Conservation (phyloP, 2,113 vertebrate genomes). For the Siniperca chuatsi region DNA sequence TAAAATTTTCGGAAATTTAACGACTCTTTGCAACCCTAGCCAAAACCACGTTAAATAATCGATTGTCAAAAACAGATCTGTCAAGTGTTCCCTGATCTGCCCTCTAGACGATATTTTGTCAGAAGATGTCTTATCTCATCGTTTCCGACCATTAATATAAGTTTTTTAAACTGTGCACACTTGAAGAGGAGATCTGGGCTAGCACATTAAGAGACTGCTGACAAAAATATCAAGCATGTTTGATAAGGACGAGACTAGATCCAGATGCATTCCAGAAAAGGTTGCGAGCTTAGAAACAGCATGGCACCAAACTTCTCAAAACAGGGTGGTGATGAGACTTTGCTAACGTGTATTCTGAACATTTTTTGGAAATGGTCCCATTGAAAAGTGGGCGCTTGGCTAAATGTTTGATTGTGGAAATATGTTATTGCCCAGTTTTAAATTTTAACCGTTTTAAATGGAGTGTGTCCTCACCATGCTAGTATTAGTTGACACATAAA, state of each 20-base stretch:
- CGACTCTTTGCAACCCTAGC: no score
- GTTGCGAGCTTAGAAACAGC: neutral
- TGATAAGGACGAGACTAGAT: neutral
- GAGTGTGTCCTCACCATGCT: neutral
- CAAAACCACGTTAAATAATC: neutral
- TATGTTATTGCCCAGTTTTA: conserved; percentile 11
- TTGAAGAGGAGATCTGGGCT: neutral
- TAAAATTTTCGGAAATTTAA: no score
- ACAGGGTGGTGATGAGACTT: conserved; percentile 5
- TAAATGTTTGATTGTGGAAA: conserved; percentile 14
- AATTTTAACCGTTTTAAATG: conserved; percentile 3
- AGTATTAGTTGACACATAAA: conserved; percentile 34
- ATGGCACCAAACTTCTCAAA: neutral
- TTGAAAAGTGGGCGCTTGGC: neutral
- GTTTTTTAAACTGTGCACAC: neutral
- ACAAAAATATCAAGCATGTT: neutral
- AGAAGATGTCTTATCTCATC: neutral
- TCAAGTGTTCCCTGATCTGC: neutral
- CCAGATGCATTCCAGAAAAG: neutral
- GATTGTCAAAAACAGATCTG: neutral
- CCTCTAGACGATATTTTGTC: neutral
- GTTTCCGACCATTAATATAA: neutral
- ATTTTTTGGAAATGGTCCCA: neutral
- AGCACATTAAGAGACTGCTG: neutral
- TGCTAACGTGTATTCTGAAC: neutral